Percentiles rank a stretch among this genome's conserved stretches.
phyloP scores from a whole-genome alignment of 2,797 vertebrate genomes.

The Acrossocheilus fasciatus region DNA sequence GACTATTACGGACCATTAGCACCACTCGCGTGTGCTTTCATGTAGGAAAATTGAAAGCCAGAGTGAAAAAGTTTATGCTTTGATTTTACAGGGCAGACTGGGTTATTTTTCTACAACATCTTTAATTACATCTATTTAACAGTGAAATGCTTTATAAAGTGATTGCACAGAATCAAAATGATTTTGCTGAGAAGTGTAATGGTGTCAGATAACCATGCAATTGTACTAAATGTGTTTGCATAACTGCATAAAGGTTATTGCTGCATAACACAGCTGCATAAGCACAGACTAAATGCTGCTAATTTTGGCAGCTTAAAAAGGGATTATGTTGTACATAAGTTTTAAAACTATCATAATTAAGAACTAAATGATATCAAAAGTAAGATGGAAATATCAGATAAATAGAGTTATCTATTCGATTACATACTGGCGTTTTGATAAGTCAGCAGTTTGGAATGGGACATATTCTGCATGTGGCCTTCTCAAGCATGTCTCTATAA shows the following conservation, averaged over 20 bases:
- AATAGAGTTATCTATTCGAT: slow-evolving; percentile 8
- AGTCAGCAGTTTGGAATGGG: slow-evolving; percentile 32
- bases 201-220: neutral
- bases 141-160: neutral
- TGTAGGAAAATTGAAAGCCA: neutral
- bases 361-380: neutral
- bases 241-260: slow-evolving; percentile 1
- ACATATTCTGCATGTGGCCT: slow-evolving; percentile 15
- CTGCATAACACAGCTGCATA: slow-evolving; percentile 14
- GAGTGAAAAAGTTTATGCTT: slow-evolving; percentile 11
- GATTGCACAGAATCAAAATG: neutral
- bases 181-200: slow-evolving; percentile 6
- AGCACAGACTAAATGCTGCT: slow-evolving; percentile 13
- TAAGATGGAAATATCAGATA: slow-evolving; percentile 18
- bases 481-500: slow-evolving; percentile 38
- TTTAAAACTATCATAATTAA: neutral
- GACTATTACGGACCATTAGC: slow-evolving; percentile 59
- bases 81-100: neutral
- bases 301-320: slow-evolving; percentile 8
- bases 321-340: slow-evolving; percentile 11
- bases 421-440: slow-evolving; percentile 26
- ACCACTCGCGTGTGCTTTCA: slow-evolving; percentile 34
- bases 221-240: slow-evolving; percentile 19
- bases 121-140: neutral
- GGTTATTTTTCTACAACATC: neutral